A percentile compares a stretch with the other conserved stretches of the same genome.
Conservation (phyloP, 1,140 invertebrate genomes). For the Pseudomyrmex concolor region DNA sequence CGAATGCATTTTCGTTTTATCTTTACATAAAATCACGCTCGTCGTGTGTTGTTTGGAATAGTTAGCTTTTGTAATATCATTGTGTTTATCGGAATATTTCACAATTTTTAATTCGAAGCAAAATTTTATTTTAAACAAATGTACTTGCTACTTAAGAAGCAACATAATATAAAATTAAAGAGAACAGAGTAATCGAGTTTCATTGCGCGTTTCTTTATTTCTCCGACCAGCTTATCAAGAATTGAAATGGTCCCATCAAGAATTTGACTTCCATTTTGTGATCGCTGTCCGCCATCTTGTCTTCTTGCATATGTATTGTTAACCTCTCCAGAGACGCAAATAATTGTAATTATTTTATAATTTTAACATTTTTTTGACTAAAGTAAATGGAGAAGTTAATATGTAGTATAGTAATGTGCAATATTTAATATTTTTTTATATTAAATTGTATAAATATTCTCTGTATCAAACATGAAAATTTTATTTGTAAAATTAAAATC, state of each 20-base stretch:
- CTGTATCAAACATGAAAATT: neutral
- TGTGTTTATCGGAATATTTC: neutral
- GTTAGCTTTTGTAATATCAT: slow-evolving; percentile 18
- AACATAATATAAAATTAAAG: neutral
- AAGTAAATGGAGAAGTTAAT: neutral
- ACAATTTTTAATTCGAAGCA: neutral
- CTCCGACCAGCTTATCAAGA: slow-evolving; percentile 7
- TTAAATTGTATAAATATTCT: neutral
- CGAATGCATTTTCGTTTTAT: slow-evolving; percentile 33
- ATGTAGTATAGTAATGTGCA: neutral
- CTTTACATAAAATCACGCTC: slow-evolving; percentile 10
- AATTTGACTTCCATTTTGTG: slow-evolving; percentile 73
- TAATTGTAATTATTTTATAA: neutral
- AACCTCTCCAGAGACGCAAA: slow-evolving; percentile 5
- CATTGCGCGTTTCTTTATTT: slow-evolving; percentile 5
- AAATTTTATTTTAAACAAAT: neutral
- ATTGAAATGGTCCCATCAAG: neutral
- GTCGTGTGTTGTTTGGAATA: slow-evolving; percentile 78
- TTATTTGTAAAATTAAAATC: neutral
- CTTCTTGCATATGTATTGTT: slow-evolving; percentile 10
- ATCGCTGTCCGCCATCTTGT: slow-evolving; percentile 74
- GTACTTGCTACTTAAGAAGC: neutral
- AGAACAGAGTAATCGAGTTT: slow-evolving; percentile 14
- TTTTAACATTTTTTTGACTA: neutral
- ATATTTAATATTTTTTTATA: neutral